Conservation (phyloP, 2,797 vertebrate genomes). For the Oryzias dopingdopingensis region DNA sequence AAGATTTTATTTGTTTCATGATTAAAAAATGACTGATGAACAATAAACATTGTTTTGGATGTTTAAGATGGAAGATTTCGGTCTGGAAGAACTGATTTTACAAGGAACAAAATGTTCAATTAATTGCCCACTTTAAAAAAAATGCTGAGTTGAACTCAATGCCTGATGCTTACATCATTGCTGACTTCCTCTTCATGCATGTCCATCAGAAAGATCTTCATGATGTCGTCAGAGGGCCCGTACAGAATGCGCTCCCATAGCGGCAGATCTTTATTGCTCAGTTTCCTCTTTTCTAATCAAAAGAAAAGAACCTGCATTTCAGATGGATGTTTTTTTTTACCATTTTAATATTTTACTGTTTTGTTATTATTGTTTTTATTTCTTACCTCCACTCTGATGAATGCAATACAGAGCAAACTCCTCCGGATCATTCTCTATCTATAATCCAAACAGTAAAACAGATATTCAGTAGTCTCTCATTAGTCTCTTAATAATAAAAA, state of each 20-base stretch:
- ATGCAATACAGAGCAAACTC: constrained; percentile 71
- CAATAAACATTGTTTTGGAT: too few relatives aligned
- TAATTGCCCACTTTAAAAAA: too few relatives aligned
- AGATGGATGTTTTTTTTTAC: not conserved
- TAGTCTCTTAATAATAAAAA: too few relatives aligned
- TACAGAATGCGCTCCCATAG: constrained; percentile 89
- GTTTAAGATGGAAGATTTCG: too few relatives aligned
- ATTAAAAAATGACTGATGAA: too few relatives aligned
- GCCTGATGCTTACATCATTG: constrained; percentile 79
- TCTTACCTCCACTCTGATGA: constrained; percentile 69
- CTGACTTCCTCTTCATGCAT: constrained; percentile 88
- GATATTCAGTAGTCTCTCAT: too few relatives aligned
- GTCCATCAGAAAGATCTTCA: constrained; percentile 93
- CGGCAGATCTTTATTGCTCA: constrained; percentile 81
- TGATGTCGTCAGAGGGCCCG: constrained; percentile 87
- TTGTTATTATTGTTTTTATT: not conserved
- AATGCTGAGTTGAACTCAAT: too few relatives aligned
- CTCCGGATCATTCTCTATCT: constrained; percentile 74
- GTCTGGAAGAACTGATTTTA: too few relatives aligned
- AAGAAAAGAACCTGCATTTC: too few relatives aligned
- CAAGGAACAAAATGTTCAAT: too few relatives aligned
- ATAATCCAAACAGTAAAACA: constrained; percentile 3
- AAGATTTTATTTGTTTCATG: too few relatives aligned
- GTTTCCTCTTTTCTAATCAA: constrained; percentile 76
- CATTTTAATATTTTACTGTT: not conserved